A percentile compares a stretch with the other conserved stretches of the same genome.
These are phyloP conservation scores for Sylvilagus bachmani DNA, from an alignment of 2,113 vertebrate genomes.

Conservation along the genomic window DNA sequence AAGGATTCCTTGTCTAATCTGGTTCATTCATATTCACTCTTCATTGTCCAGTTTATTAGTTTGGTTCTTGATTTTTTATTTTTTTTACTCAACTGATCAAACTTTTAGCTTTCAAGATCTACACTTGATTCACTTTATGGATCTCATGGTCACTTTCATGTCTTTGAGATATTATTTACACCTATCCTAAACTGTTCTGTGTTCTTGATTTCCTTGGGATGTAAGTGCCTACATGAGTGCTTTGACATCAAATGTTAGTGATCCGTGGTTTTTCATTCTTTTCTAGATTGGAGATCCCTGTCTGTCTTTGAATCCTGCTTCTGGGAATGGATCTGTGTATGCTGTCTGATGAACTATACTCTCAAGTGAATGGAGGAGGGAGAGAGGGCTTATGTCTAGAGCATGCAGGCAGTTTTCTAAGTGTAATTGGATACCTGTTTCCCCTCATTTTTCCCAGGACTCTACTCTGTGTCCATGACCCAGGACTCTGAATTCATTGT, in stretches of 20 bases:
- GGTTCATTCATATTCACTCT: neutral
- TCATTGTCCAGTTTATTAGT: neutral
- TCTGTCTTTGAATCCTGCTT: neutral
- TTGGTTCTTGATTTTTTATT: neutral
- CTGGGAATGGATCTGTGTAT: neutral
- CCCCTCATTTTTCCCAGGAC: neutral
- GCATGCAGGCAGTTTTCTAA: neutral
- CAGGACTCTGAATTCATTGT: neutral
- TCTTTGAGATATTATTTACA: neutral
- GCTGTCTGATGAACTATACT: neutral
- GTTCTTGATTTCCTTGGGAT: neutral
- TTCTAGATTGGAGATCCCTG: neutral
- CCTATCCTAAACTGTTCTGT: neutral
- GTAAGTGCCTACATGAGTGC: neutral
- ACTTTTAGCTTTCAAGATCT: neutral
- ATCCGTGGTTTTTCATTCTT: neutral
- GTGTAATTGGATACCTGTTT: neutral
- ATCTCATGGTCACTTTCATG: neutral
- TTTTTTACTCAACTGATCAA: neutral
- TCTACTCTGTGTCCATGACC: neutral
- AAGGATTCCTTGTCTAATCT: neutral
- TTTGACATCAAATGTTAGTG: neutral
- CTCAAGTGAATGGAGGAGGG: neutral
- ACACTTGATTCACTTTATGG: neutral
- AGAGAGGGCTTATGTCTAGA: neutral